These are phyloP conservation scores for Pampus argenteus DNA, from an alignment of 2,797 vertebrate species.

Conservation along the genomic window DNA sequence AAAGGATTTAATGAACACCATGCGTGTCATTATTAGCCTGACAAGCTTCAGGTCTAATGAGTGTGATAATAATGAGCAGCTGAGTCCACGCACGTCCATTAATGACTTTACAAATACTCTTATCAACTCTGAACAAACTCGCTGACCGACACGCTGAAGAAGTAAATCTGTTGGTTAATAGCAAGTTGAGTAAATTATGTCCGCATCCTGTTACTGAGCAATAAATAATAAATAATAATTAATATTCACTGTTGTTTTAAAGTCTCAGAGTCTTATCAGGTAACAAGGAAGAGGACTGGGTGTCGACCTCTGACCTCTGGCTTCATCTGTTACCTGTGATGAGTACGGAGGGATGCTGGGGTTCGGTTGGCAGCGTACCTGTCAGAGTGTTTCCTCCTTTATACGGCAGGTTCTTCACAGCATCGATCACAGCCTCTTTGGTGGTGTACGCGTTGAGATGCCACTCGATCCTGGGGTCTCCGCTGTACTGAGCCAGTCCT, in stretches of 20 bases:
- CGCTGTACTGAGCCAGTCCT: conserved; percentile 97
- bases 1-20: conserved; percentile 3
- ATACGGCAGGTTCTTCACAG: conserved; percentile 94
- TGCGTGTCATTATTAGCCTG: conserved; percentile 15
- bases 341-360: neutral
- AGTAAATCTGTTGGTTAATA: too few relatives aligned
- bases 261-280: too few relatives aligned
- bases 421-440: conserved; percentile 92
- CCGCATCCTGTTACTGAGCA: too few relatives aligned
- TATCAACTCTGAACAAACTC: neutral
- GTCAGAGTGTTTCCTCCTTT: conserved; percentile 98
- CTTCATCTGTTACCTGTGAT: conserved; percentile 15
- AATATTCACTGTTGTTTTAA: too few relatives aligned
- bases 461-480: conserved; percentile 97
- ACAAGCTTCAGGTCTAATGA: conserved; percentile 16
- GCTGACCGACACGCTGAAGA: too few relatives aligned
- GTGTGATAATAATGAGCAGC: conserved; percentile 35
- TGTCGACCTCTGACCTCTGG: conserved; percentile 4
- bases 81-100: neutral
- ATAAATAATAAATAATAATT: too few relatives aligned
- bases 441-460: conserved; percentile 91
- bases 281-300: conserved; percentile 10
- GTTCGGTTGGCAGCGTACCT: conserved; percentile 79
- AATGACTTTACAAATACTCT: neutral
- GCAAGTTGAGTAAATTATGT: too few relatives aligned